Conservation (phyloP, 2,888 invertebrate species). For the Galeruca laticollis region DNA sequence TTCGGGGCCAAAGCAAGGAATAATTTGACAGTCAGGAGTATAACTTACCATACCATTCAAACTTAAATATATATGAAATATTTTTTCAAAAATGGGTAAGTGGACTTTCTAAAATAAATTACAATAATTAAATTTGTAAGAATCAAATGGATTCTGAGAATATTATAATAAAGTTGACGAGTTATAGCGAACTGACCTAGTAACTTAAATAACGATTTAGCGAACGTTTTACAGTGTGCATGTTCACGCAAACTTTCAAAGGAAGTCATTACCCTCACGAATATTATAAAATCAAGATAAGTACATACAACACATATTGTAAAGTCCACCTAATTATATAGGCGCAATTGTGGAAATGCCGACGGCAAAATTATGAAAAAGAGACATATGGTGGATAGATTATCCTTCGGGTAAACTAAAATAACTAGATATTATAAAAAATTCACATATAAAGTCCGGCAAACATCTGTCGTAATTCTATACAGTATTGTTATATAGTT, state of each 20-base stretch:
- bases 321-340: slow-evolving; percentile 4
- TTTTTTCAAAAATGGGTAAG: neutral
- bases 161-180: slow-evolving; percentile 23
- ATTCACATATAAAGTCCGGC: neutral
- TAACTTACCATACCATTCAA: neutral
- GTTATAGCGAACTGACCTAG: slow-evolving; percentile 32
- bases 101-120: slow-evolving; percentile 3
- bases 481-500: too few relatives aligned
- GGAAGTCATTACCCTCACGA: slow-evolving; percentile 28
- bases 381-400: neutral
- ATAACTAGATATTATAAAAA: neutral
- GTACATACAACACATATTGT: neutral
- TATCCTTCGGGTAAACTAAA: neutral
- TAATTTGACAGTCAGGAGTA: too few relatives aligned
- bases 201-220: slow-evolving; percentile 28
- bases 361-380: slow-evolving; percentile 10
- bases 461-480: neutral
- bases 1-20: too few relatives aligned
- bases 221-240: slow-evolving; percentile 6
- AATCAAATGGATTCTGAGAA: slow-evolving; percentile 14
- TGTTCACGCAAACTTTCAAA: slow-evolving; percentile 25
- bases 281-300: slow-evolving; percentile 12
- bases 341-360: neutral
- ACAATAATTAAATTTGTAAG: neutral
- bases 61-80: neutral